Base-by-base conservation (phyloP, 2,113 vertebrate species). In the Procavia capensis region DNA sequence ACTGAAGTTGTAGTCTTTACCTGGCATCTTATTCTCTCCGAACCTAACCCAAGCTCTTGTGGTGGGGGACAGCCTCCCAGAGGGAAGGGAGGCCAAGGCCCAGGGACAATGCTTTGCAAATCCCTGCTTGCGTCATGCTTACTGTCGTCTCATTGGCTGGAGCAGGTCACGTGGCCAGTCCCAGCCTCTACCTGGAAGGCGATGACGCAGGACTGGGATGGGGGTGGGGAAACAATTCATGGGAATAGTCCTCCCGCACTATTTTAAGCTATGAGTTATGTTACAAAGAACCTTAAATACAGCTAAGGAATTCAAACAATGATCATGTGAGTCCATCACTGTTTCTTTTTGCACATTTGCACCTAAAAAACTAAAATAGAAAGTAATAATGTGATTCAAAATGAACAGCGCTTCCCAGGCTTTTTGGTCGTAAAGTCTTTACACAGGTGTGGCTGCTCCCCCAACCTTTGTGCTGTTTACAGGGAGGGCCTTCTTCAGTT, bases 271-370 rank as follows among this genome's bases (percentile, higher is more conserved):
- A 47, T 86, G 41, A 80, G 16, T 80, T 96, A 25, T 83, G 10
- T 89, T 95, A 43, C 83, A 43, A 86, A 95, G 36, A 95, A 41
- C 29, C 34, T 86, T 70, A 86, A 89, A 70, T 34, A 61, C 43
- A 63, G 86, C 61, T 80, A 92, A 92, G 63, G 41, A 89, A 81
- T 95, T 94, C 84, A 61, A 94, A 83, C 75, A 84, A 76, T 90
- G 29, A 80, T 90, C 36, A 45, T 74, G 76, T 87, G 76, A 81
- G 57, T 90, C 64, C 76, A 91, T 94, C 80, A 86, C 76, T 96
- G 59, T 86, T 93, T 93, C 70, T 95, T 61, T 29, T 64, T 88
- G 59, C 27, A 85, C 59, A 95, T 68, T 82, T 34, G 88, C 36
- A 88, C 72, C 92, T 41, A 64, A 5, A 63, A 59, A 89, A 79